These are phyloP conservation scores for Sebastes reedi DNA, from an alignment of 2,797 vertebrate genomes.

Conservation along the genomic window DNA sequence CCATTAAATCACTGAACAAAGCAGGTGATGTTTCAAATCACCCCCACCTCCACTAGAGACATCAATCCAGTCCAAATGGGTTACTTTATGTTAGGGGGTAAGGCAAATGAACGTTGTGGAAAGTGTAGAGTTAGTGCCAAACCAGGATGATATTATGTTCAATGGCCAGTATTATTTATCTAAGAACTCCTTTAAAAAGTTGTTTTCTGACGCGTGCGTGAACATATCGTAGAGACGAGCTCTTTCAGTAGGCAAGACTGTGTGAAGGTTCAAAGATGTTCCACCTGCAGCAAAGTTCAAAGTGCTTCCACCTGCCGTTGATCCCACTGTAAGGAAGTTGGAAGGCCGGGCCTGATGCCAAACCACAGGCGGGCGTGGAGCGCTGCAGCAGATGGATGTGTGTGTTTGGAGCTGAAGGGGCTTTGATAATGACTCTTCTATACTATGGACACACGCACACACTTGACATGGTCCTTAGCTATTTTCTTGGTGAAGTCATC, in stretches of 20 bases:
- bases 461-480: neutral
- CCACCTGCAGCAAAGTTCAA: slow-evolving; percentile 72
- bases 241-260: slow-evolving; percentile 39
- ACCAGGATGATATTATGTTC: neutral
- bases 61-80: neutral
- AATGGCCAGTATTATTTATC: too few species aligned
- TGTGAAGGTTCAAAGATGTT: slow-evolving; percentile 63
- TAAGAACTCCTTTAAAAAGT: neutral
- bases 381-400: slow-evolving; percentile 42
- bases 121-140: neutral
- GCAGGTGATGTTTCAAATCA: neutral
- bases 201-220: neutral
- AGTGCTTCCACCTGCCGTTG: slow-evolving; percentile 66
- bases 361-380: slow-evolving; percentile 69
- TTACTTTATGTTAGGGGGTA: neutral
- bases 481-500: neutral
- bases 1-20: neutral
- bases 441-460: neutral
- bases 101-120: neutral
- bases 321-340: slow-evolving; percentile 61
- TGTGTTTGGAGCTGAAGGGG: slow-evolving; percentile 26
- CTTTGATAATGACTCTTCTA: slow-evolving; percentile 55
- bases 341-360: slow-evolving; percentile 58
- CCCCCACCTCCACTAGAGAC: neutral
- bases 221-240: neutral